A percentile compares a stretch with the other conserved stretches of the same genome.
phyloP scores from a whole-genome alignment of 2,888 invertebrate species.

The Andrena camellia region DNA sequence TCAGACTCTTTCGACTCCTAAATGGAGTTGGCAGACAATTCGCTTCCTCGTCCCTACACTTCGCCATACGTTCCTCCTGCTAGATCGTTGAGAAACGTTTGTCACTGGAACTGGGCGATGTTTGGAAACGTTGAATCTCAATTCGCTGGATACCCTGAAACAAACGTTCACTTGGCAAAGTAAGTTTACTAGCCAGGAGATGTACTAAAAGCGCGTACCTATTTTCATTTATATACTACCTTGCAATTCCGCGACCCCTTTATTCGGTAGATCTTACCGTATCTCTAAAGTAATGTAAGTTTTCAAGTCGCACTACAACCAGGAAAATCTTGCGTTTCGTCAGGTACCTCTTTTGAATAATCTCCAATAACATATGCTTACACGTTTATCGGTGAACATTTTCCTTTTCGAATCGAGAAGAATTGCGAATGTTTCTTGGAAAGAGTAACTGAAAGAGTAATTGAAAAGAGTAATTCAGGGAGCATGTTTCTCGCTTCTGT shows the following conservation, averaged over 20 bases:
- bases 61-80: conserved; percentile 7
- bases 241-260: background rate
- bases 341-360: too few species aligned
- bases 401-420: too few species aligned
- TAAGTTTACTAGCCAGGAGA: background rate
- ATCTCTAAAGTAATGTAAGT: background rate
- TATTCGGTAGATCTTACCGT: background rate
- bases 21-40: conserved; percentile 44
- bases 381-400: background rate
- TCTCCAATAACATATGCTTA: too few species aligned
- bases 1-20: conserved; percentile 18
- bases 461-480: background rate
- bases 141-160: conserved; percentile 17
- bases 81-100: conserved; percentile 14
- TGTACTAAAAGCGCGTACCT: background rate
- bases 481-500: conserved; percentile 20
- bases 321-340: too few species aligned
- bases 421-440: background rate
- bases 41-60: conserved; percentile 8
- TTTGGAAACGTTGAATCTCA: conserved; percentile 16
- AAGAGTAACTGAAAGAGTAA: too few species aligned
- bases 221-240: background rate
- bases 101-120: background rate
- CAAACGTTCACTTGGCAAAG: background rate
- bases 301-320: too few species aligned